These are phyloP conservation scores for Synergus itoensis DNA, from an alignment of 2,888 invertebrate genomes.

Conservation along the genomic window DNA sequence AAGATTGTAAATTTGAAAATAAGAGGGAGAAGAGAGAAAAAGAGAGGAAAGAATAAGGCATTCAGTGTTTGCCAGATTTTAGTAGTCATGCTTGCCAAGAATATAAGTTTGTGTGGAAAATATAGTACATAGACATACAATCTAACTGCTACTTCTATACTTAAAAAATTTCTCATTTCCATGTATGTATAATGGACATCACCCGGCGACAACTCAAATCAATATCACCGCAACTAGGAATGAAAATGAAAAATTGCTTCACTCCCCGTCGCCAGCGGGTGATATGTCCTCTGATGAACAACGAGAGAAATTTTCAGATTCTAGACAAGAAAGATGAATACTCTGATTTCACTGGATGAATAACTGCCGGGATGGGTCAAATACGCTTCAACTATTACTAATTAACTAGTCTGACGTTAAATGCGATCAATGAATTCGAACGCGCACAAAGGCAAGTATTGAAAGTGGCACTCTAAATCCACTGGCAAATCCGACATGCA, in stretches of 20 bases:
- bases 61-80: conserved; percentile 42
- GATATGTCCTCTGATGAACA: conserved; percentile 13
- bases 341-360: background rate
- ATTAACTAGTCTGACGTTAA: conserved; percentile 21
- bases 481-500: background rate
- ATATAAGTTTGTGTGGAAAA: conserved; percentile 43
- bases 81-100: conserved; percentile 43
- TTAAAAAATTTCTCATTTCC: conserved; percentile 20
- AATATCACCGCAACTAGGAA: conserved; percentile 11
- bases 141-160: background rate
- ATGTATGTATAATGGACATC: background rate
- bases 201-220: conserved; percentile 9
- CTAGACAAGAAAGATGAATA: conserved; percentile 1
- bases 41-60: background rate
- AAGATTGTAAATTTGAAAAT: conserved; percentile 11
- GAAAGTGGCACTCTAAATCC: conserved; percentile 16
- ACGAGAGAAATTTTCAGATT: background rate
- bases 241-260: conserved; percentile 14
- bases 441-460: conserved; percentile 20
- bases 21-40: background rate
- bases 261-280: conserved; percentile 5
- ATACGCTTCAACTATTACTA: conserved; percentile 27
- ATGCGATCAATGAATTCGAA: conserved; percentile 33
- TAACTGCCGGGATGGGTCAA: background rate
- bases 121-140: background rate